phyloP scores from a whole-genome alignment of 2,888 invertebrate species.

The Lepidocyrtoides sp. region DNA sequence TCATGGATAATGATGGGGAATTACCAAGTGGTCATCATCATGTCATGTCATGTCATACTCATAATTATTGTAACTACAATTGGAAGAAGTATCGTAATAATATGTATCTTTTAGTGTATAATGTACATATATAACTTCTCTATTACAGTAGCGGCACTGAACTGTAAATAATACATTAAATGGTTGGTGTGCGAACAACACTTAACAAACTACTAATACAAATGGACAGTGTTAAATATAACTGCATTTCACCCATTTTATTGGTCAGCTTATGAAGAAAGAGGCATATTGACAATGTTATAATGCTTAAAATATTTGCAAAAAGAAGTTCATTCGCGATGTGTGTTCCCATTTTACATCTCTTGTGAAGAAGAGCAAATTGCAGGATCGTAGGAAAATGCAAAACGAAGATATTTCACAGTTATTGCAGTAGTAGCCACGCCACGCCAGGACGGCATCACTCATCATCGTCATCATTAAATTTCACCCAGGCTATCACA shows the following conservation, averaged over 20 bases:
- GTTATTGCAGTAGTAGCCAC: neutral
- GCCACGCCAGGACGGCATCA: slow-evolving; percentile 45
- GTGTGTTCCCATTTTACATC: neutral
- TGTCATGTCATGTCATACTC: slow-evolving; percentile 64
- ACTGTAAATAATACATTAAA: neutral
- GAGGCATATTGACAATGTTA: slow-evolving; percentile 1
- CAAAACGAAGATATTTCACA: neutral
- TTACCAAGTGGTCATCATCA: slow-evolving; percentile 75
- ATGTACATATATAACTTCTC: neutral
- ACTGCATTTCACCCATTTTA: neutral
- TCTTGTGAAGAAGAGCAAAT: neutral
- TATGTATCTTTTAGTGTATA: neutral
- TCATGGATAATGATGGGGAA: slow-evolving; percentile 64
- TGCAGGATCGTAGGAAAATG: neutral
- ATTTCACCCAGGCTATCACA: neutral
- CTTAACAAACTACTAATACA: neutral
- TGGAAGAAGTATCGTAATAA: neutral
- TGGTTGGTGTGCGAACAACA: neutral
- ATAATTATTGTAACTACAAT: slow-evolving; percentile 17
- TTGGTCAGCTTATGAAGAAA: neutral
- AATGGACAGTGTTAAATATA: neutral
- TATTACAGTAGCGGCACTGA: neutral
- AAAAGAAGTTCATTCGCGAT: neutral
- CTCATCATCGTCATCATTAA: slow-evolving; percentile 4
- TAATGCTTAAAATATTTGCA: slow-evolving; percentile 10